Evolutionary conservation across 2,113 vertebrate genomes (phyloP), one percentile per base, ranked within the genome.

Genomic region (Microtus pennsylvanicus): DNA sequence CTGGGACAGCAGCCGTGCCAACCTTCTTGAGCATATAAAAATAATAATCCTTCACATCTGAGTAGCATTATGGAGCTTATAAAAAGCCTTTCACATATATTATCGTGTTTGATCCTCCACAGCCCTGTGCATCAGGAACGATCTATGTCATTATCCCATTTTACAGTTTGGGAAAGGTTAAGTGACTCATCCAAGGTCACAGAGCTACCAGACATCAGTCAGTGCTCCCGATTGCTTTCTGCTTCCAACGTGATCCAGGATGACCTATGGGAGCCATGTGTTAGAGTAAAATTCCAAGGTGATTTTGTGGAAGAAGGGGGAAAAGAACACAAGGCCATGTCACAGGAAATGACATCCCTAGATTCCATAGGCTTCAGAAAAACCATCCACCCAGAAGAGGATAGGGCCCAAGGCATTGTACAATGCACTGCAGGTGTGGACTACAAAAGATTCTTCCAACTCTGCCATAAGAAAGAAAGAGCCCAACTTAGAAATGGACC

Each of bases 1-100:
- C 96, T 97, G 97, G 97, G 96, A 97, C 69, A 94, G n/a, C n/a
- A 81, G 75, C 89, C 63, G 4, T 87, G 96, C 95, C 96, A 92
- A 87, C 94, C 89, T 95, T 97, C 75, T 52, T 89, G 81, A 92
- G 89, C 93, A 78, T 92, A 95, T 97, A 97, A 97, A 96, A 97
- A 82, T 96, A 96, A 95, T 94, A 95, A 97, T 95, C 96, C 96
- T 91, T 97, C 95, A 95, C 96, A 97, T 98, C 94, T 98, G 96
- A 98, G 95, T 89, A 80, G 74, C 86, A 89, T 97, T 96, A 96
- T 76, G 93, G 93, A 91, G 92, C 94, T 93, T 96, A 95, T 95
- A 96, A 89, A 87, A 95, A 97, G 93, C 82, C 94, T 92, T 94
- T 94, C 95, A 82, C 63, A 35, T 78, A 82, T 70, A 83, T 89